Conservation (phyloP, 2,797 vertebrate species). For the Hypotaenidia philippensis region DNA sequence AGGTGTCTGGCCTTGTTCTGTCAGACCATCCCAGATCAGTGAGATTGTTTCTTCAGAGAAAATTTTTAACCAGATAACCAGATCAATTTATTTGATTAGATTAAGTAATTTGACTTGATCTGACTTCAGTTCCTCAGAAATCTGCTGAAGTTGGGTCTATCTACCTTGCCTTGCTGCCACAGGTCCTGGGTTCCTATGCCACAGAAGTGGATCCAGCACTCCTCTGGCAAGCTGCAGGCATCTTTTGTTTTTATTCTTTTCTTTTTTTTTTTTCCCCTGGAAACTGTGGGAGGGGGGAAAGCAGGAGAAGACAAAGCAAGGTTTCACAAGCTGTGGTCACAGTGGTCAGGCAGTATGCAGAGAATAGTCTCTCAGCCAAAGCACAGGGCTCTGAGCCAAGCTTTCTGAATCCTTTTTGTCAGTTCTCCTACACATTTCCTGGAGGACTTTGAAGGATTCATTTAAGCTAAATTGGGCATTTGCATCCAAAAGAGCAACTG, state of each 20-base stretch:
- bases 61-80: background rate
- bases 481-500: conserved; percentile 18
- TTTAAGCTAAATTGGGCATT: conserved; percentile 46
- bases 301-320: background rate
- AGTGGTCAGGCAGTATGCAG: background rate
- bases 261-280: background rate
- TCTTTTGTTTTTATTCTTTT: background rate
- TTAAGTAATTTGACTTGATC: conserved; percentile 27
- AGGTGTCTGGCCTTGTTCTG: background rate
- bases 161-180: background rate
- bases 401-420: conserved; percentile 20
- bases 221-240: background rate
- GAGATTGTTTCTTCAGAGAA: background rate
- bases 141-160: background rate
- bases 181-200: conserved; percentile 9
- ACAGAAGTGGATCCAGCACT: conserved; percentile 16
- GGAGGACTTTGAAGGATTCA: conserved; percentile 19
- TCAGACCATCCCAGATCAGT: background rate
- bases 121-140: conserved; percentile 19
- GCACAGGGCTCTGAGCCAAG: conserved; percentile 11
- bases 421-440: conserved; percentile 44
- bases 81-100: conserved; percentile 29
- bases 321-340: background rate
- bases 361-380: background rate
- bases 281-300: background rate